A percentile compares a stretch with the other conserved stretches of the same genome.
Evolutionary conservation across 2,888 invertebrate species (phyloP).

Genomic region (Drosophila anomalata): DNA sequence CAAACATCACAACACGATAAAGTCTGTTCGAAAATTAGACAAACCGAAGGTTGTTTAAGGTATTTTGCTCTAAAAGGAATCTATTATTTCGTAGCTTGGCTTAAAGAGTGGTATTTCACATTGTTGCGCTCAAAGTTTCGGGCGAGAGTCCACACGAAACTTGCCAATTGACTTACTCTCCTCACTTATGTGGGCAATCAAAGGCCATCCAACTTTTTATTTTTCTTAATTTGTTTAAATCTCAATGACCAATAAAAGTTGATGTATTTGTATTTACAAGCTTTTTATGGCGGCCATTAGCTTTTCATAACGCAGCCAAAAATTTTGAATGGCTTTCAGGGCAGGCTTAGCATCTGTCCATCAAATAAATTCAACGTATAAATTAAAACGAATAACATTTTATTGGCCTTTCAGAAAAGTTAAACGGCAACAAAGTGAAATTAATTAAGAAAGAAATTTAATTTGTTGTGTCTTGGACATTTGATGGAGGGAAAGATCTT

Average conservation of each 20-base stretch:
- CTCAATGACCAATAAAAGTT: neutral
- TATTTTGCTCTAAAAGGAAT: slow-evolving; percentile 1
- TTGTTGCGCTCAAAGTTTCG: neutral
- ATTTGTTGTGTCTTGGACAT: neutral
- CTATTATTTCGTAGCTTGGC: neutral
- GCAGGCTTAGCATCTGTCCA: neutral
- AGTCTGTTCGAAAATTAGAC: neutral
- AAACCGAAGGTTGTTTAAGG: slow-evolving; percentile 7
- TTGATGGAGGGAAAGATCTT: slow-evolving; percentile 1
- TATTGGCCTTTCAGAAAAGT: slow-evolving; percentile 16
- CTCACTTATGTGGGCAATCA: neutral
- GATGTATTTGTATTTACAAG: slow-evolving; percentile 15
- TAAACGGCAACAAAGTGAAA: slow-evolving; percentile 3
- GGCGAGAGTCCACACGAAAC: neutral
- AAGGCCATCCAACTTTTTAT: slow-evolving; percentile 7
- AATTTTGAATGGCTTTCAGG: neutral
- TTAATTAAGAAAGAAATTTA: slow-evolving; percentile 14
- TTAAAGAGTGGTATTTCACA: neutral
- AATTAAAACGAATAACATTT: slow-evolving; percentile 4
- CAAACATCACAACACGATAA: neutral
- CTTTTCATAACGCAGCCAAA: slow-evolving; percentile 1
- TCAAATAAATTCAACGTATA: slow-evolving; percentile 12
- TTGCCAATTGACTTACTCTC: neutral
- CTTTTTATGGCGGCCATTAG: slow-evolving; percentile 21
- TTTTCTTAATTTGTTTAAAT: slow-evolving; percentile 12